A percentile compares a stretch with the other conserved stretches of the same genome.
These are phyloP conservation scores for Xestia c-nigrum DNA, from an alignment of 2,888 invertebrate species.

Conservation along the genomic window DNA sequence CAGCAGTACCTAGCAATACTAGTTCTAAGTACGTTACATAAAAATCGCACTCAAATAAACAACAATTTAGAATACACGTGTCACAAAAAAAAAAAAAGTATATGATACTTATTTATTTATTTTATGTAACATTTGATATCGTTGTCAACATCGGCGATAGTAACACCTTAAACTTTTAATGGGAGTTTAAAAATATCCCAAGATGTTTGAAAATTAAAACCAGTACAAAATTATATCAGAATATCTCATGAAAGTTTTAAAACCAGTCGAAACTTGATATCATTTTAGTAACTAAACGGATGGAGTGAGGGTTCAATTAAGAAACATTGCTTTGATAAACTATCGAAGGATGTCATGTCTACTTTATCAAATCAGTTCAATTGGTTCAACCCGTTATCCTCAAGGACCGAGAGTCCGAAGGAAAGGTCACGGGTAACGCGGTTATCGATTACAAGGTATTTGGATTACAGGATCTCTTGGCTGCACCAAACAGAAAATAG, in stretches of 20 bases:
- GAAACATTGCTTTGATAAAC: constrained; percentile 6
- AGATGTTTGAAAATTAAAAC: constrained; percentile 2
- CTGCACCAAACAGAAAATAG: neutral
- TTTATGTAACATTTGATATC: constrained; percentile 20
- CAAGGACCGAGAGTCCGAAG: neutral
- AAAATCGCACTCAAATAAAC: neutral
- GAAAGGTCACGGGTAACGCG: neutral
- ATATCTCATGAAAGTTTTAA: neutral
- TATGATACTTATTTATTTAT: no score
- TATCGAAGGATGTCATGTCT: neutral
- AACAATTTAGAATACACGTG: neutral
- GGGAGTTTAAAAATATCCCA: constrained; percentile 1
- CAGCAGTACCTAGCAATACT: neutral
- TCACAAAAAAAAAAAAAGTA: neutral
- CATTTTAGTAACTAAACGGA: neutral
- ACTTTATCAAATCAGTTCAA: constrained; percentile 8
- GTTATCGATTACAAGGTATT: neutral
- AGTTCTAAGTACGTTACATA: neutral
- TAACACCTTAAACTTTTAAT: constrained; percentile 23
- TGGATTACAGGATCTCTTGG: neutral
- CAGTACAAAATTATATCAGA: neutral
- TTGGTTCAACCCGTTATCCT: neutral
- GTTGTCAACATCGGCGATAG: constrained; percentile 10
- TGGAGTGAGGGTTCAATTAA: constrained; percentile 9
- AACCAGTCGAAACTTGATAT: constrained; percentile 4